phyloP scores from a whole-genome alignment of 2,113 vertebrate species.

The Telmatochromis sp. region DNA sequence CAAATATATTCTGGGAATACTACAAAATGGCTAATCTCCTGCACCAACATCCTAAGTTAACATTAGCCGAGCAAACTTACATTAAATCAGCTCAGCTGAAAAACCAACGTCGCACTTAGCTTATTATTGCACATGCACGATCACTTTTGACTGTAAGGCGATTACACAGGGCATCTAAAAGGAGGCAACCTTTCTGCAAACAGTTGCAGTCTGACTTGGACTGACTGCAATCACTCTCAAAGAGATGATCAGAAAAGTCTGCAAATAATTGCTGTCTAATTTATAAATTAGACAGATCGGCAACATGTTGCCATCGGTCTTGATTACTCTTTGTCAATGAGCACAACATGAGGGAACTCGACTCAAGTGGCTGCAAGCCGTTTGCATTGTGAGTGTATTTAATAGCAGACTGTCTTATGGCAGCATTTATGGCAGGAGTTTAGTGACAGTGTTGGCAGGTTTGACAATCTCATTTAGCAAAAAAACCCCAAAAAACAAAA shows the following conservation, averaged over 20 bases:
- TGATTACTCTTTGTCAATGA: neutral
- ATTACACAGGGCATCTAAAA: neutral
- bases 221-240: neutral
- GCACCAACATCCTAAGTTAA: neutral
- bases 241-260: neutral
- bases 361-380: neutral
- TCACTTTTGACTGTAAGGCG: neutral
- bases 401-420: neutral
- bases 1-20: neutral
- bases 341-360: neutral
- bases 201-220: neutral
- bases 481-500: accelerated
- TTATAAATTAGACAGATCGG: neutral
- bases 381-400: neutral
- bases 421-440: neutral
- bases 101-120: neutral
- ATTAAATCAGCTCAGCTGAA: neutral
- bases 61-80: neutral
- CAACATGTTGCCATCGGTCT: neutral
- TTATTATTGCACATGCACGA: neutral
- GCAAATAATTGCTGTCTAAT: neutral
- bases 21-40: neutral
- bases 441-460: neutral
- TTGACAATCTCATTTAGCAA: neutral
- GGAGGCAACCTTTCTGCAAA: neutral